These are phyloP conservation scores for Phymorhynchus buccinoides DNA, from an alignment of 1,140 invertebrate species.

Conservation along the genomic window DNA sequence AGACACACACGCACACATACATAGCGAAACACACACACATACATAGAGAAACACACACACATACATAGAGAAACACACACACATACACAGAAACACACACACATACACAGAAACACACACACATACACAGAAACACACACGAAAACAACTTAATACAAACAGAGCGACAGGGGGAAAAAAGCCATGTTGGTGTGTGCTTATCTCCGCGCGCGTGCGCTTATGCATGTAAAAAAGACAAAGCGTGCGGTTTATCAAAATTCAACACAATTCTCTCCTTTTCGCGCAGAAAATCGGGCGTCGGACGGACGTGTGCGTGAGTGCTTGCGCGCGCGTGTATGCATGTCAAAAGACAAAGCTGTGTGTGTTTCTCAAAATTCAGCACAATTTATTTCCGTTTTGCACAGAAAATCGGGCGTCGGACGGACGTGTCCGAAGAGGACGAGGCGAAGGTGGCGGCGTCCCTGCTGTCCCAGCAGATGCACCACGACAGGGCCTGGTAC, in stretches of 20 bases:
- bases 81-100: too few species aligned
- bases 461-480: conserved; percentile 76
- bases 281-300: conserved; percentile 76
- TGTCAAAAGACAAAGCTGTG: background rate
- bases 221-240: background rate
- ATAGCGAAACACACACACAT: too few species aligned
- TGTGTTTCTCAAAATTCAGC: background rate
- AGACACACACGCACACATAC: too few species aligned
- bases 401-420: conserved; percentile 76
- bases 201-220: background rate
- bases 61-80: too few species aligned
- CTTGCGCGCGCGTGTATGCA: background rate
- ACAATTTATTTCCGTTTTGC: background rate
- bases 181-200: too few species aligned
- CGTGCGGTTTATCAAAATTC: background rate
- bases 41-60: too few species aligned
- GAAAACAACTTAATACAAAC: too few species aligned
- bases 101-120: too few species aligned
- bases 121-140: too few species aligned
- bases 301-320: conserved; percentile 56
- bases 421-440: conserved; percentile 77
- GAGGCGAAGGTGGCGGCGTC: conserved; percentile 78
- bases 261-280: background rate
- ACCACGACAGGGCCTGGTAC: conserved; percentile 78
- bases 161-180: too few species aligned